Conservation (phyloP, 2,888 invertebrate genomes). For the Patella caerulea region DNA sequence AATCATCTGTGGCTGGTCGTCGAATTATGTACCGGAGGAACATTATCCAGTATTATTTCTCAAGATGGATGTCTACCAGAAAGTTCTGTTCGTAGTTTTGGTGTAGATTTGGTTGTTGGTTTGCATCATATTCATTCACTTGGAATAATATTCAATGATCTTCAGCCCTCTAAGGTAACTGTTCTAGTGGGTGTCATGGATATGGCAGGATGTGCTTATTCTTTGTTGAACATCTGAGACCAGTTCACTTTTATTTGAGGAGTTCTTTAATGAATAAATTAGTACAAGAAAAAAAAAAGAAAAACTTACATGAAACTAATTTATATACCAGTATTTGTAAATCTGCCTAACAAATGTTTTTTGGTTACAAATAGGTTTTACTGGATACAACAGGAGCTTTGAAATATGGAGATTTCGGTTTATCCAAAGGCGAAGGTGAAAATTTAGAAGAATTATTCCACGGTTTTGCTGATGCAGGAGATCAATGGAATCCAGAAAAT, state of each 20-base stretch:
- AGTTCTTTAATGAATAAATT: too few species aligned
- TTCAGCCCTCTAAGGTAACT: constrained; percentile 69
- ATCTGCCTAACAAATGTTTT: neutral
- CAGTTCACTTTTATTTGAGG: too few species aligned
- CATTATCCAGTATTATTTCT: constrained; percentile 64
- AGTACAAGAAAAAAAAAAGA: neutral
- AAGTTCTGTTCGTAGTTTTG: constrained; percentile 66
- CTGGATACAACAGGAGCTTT: constrained; percentile 69
- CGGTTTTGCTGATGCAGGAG: constrained; percentile 67
- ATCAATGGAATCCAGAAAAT: constrained; percentile 53
- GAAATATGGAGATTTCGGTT: constrained; percentile 70
- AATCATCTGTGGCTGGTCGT: constrained; percentile 72
- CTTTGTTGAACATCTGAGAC: too few species aligned
- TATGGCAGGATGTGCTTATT: too few species aligned
- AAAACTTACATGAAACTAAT: neutral
- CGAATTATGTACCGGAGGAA: constrained; percentile 71
- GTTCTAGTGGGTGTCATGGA: neutral
- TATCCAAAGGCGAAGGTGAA: constrained; percentile 70
- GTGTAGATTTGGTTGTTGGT: constrained; percentile 67
- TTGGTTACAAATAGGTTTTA: constrained; percentile 60
- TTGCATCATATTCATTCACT: constrained; percentile 71
- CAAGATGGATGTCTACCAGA: constrained; percentile 71
- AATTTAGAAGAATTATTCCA: constrained; percentile 68
- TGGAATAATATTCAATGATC: constrained; percentile 70
- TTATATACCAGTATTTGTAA: neutral